These are phyloP conservation scores for Lepidochrysops patricia DNA, from an alignment of 2,888 invertebrate genomes.

Conservation along the genomic window DNA sequence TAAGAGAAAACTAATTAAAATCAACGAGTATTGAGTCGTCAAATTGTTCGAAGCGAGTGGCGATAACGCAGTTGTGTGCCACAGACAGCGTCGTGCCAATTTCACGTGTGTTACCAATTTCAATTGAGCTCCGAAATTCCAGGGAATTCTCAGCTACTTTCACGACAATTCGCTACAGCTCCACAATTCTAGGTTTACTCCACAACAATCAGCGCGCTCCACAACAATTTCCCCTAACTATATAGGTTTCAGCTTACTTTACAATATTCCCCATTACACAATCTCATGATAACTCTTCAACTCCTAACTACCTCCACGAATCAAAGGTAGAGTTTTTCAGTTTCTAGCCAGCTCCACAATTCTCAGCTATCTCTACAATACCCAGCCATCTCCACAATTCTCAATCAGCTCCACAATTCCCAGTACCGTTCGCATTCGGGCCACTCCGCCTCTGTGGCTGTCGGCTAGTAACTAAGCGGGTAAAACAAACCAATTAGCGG, in stretches of 20 bases:
- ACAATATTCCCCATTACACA: too few relatives aligned
- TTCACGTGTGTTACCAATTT: background rate
- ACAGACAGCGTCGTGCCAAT: background rate
- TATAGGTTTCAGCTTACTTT: too few relatives aligned
- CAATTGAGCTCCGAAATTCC: background rate
- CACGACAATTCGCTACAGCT: background rate
- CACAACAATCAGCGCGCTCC: background rate
- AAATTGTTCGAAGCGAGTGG: background rate
- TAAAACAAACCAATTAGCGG: conserved; percentile 69
- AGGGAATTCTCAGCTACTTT: background rate
- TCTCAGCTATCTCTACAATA: background rate
- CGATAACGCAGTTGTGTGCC: background rate
- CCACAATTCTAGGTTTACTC: background rate
- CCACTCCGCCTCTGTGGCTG: background rate
- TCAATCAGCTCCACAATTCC: background rate
- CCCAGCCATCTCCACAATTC: background rate
- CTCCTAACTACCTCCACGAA: too few relatives aligned
- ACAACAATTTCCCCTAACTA: too few relatives aligned
- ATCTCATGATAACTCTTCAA: too few relatives aligned
- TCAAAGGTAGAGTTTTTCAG: too few relatives aligned
- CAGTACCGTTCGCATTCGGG: background rate
- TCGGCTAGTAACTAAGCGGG: conserved; percentile 46
- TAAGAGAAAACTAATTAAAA: background rate
- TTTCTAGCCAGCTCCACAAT: background rate
- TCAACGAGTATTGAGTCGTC: background rate